Evolutionary conservation across 2,113 vertebrate genomes (phyloP).

Genomic region (Saccopteryx bilineata): DNA sequence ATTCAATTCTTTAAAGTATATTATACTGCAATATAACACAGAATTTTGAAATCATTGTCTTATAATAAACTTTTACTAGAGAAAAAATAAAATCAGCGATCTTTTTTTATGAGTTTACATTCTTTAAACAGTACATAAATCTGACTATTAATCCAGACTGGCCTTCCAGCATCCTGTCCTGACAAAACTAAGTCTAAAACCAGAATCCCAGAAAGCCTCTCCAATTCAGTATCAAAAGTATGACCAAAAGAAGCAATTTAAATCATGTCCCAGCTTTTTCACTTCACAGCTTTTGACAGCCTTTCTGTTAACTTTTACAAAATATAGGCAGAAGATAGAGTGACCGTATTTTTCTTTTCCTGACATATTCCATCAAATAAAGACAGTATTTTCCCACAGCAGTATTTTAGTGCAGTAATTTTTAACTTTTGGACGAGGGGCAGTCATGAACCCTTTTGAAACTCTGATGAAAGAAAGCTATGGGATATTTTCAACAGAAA

Average conservation of each 20-base stretch:
- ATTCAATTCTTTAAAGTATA: not conserved
- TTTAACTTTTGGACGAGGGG: not conserved
- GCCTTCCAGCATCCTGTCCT: not conserved
- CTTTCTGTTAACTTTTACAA: constrained; percentile 14
- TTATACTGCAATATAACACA: not conserved
- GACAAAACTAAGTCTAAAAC: constrained; percentile 7
- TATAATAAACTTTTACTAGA: constrained; percentile 13
- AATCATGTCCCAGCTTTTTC: not conserved
- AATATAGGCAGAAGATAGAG: not conserved
- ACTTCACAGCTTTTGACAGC: not conserved
- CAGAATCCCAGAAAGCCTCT: not conserved
- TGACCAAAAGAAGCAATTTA: not conserved
- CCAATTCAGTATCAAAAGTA: not conserved
- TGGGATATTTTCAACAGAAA: not conserved
- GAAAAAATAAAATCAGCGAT: not conserved
- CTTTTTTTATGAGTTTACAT: not conserved
- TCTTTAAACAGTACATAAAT: constrained; percentile 20
- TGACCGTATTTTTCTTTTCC: not conserved
- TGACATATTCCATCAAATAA: not conserved
- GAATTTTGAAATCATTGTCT: not conserved
- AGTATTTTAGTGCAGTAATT: not conserved
- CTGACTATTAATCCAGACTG: not conserved
- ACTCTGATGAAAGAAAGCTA: not conserved
- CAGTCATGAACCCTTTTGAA: not conserved
- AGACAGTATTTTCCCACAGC: not conserved